A percentile compares a stretch with the other conserved stretches of the same genome.
phyloP scores from a whole-genome alignment of 2,888 invertebrate genomes.

The Drosophila longiperda region DNA sequence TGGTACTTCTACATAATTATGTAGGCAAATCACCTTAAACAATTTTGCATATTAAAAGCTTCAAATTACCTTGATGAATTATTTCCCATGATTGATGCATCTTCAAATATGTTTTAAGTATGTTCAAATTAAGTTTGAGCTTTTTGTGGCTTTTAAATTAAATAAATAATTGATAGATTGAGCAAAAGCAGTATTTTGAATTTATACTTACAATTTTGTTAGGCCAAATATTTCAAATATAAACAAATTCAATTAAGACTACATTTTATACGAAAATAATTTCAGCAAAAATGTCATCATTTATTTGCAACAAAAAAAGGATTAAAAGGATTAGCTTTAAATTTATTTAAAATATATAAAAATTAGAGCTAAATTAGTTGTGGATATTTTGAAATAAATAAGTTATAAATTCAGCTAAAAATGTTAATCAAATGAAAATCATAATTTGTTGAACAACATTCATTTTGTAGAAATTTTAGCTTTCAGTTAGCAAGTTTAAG shows the following conservation, averaged over 20 bases:
- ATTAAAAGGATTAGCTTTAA: background rate
- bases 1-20: conserved; percentile 30
- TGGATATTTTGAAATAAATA: background rate
- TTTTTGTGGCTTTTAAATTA: background rate
- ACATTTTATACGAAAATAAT: too few species aligned
- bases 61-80: conserved; percentile 58
- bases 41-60: conserved; percentile 63
- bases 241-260: background rate
- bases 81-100: conserved; percentile 52
- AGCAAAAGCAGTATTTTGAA: background rate
- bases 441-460: background rate
- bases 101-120: background rate
- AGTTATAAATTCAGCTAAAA: background rate
- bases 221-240: background rate
- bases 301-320: too few species aligned
- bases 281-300: background rate
- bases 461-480: background rate
- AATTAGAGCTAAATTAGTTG: background rate
- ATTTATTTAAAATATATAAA: background rate
- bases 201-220: background rate
- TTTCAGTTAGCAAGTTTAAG: background rate
- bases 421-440: background rate
- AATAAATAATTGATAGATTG: background rate
- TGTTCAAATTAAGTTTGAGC: background rate
- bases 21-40: conserved; percentile 33